phyloP scores from a whole-genome alignment of 2,797 vertebrate genomes.

The Anabacerthia variegaticeps region DNA sequence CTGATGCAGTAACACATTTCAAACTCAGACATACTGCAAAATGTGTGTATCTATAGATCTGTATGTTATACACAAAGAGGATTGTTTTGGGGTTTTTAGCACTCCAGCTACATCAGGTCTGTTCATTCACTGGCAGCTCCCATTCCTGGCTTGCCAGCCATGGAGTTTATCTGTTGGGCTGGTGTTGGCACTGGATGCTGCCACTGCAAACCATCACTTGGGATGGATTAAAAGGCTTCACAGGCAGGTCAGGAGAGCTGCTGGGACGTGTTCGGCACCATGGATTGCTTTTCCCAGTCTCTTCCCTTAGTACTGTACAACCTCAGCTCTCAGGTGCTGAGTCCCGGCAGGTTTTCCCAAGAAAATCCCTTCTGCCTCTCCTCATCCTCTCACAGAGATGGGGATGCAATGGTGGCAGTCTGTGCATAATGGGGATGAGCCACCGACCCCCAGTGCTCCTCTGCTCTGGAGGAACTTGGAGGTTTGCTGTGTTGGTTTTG shows the following conservation, averaged over 20 bases:
- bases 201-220: neutral
- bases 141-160: neutral
- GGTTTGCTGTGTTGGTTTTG: neutral
- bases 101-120: neutral
- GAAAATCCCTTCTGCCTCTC: neutral
- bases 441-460: neutral
- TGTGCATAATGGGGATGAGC: neutral
- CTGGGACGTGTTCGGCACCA: neutral
- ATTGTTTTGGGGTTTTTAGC: neutral
- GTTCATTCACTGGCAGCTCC: neutral
- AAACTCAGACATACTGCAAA: neutral
- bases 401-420: accelerated
- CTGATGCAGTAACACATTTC: neutral
- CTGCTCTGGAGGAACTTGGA: neutral
- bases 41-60: neutral
- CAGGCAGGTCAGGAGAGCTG: neutral
- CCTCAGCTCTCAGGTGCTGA: neutral
- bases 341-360: neutral
- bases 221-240: neutral
- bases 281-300: neutral
- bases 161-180: neutral
- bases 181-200: neutral
- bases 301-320: neutral
- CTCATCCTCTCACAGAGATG: neutral
- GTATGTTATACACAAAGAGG: neutral